A percentile compares a stretch with the other conserved stretches of the same genome.
These are phyloP conservation scores for Phyllostomus hastatus DNA, from an alignment of 2,113 vertebrate genomes.

Conservation along the genomic window DNA sequence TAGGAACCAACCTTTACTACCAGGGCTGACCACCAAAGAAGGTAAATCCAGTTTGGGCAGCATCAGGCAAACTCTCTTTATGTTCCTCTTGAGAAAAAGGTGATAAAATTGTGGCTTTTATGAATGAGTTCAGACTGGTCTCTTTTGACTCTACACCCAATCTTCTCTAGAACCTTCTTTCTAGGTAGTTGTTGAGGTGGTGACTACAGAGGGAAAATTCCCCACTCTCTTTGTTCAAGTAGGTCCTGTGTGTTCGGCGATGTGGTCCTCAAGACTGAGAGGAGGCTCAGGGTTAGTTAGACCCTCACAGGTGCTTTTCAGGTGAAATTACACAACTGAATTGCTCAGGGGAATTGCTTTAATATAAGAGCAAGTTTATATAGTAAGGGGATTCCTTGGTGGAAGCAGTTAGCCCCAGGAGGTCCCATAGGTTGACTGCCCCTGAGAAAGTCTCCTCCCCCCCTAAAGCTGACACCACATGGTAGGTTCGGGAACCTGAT, in stretches of 20 bases:
- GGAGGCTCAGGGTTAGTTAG: no score
- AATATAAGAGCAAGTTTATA: not conserved
- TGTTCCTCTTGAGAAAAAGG: not conserved
- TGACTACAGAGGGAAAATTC: no score
- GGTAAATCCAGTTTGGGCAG: not conserved
- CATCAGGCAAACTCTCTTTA: not conserved
- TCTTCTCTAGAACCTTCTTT: not conserved
- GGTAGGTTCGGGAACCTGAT: no score
- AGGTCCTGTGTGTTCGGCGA: fast-evolving
- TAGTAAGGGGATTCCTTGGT: fast-evolving
- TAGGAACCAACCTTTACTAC: not conserved
- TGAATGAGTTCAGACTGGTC: not conserved
- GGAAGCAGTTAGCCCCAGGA: not conserved
- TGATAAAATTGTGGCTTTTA: not conserved
- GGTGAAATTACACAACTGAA: not conserved
- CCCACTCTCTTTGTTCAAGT: not conserved
- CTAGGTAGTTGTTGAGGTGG: not conserved
- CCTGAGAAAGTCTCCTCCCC: not conserved
- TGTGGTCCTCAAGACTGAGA: not conserved
- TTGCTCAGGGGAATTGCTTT: not conserved
- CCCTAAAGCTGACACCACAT: no score
- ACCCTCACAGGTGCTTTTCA: not conserved
- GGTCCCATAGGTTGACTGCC: no score
- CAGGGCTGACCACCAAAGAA: not conserved
- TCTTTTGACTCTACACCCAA: not conserved